A percentile compares a stretch with the other conserved stretches of the same genome.
Evolutionary conservation across 2,113 vertebrate species (phyloP).

Genomic region (Pseudolaguvia tuberculata): DNA sequence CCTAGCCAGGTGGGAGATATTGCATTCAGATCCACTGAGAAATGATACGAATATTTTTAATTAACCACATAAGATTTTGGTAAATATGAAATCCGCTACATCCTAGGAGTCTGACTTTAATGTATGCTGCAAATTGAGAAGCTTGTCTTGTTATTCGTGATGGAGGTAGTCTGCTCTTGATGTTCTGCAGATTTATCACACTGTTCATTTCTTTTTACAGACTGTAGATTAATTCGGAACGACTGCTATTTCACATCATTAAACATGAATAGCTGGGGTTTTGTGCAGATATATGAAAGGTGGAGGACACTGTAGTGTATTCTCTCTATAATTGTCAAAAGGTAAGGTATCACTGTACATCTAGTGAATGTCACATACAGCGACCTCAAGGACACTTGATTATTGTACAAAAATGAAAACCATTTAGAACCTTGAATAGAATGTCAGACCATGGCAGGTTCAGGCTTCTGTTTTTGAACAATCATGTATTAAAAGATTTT

Average conservation of each 20-base stretch:
- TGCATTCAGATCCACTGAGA: slow-evolving; percentile 13
- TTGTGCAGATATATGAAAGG: neutral
- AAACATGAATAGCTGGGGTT: neutral
- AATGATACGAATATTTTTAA: slow-evolving; percentile 42
- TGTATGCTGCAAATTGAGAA: slow-evolving; percentile 17
- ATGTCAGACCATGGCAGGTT: neutral
- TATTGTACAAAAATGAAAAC: too few species aligned
- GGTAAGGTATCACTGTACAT: neutral
- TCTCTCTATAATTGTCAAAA: neutral
- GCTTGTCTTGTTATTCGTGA: slow-evolving; percentile 21
- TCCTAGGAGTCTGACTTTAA: slow-evolving; percentile 28
- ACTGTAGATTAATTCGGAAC: slow-evolving; percentile 30
- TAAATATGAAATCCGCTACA: slow-evolving; percentile 37
- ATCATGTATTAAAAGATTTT: neutral
- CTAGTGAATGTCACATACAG: neutral
- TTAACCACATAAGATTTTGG: slow-evolving; percentile 43
- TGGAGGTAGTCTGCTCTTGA: neutral
- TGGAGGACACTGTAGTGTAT: neutral
- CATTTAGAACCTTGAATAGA: neutral
- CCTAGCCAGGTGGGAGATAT: slow-evolving; percentile 8
- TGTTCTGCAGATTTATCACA: slow-evolving; percentile 12
- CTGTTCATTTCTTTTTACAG: slow-evolving; percentile 25
- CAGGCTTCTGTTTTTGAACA: neutral
- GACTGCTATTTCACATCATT: slow-evolving; percentile 16
- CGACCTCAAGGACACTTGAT: neutral